These are phyloP conservation scores for Valencia hispanica DNA, from an alignment of 2,797 vertebrate species.

Conservation along the genomic window DNA sequence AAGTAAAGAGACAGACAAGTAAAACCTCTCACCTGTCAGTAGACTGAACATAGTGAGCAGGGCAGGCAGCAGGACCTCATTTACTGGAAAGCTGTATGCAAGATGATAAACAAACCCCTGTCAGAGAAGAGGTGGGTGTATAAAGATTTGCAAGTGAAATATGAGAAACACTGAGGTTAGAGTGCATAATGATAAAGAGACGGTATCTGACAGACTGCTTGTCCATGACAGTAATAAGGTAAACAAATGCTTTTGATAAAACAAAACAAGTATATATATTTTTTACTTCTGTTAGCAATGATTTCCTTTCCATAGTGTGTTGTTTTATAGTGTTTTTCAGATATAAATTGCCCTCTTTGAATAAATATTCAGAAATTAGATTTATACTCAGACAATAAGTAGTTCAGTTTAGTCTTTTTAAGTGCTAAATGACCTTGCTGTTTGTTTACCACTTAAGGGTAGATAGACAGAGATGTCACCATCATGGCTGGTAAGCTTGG, in stretches of 20 bases:
- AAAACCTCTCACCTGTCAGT: slow-evolving; percentile 17
- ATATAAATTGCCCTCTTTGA: background rate
- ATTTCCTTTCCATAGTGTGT: background rate
- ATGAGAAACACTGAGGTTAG: slow-evolving; percentile 10
- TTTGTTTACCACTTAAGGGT: slow-evolving; percentile 37
- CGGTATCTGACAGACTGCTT: slow-evolving; percentile 13
- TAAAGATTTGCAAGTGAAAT: slow-evolving; percentile 8
- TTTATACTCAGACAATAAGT: background rate
- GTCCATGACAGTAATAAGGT: slow-evolving; percentile 4
- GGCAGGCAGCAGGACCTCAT: slow-evolving; percentile 1
- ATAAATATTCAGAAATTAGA: background rate
- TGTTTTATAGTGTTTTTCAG: background rate
- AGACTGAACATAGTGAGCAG: slow-evolving; percentile 9
- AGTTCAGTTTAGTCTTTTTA: background rate
- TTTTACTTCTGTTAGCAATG: background rate
- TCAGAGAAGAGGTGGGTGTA: slow-evolving; percentile 12
- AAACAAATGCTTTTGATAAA: slow-evolving; percentile 1
- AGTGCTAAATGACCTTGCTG: slow-evolving; percentile 28
- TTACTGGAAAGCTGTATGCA: background rate
- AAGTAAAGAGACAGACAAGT: slow-evolving; percentile 25
- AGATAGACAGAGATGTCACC: slow-evolving; percentile 41
- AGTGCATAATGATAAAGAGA: slow-evolving; percentile 9
- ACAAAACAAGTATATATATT: background rate
- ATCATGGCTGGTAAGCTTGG: slow-evolving; percentile 53
- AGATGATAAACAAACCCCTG: slow-evolving; percentile 22